These are phyloP conservation scores for Onychomys leucogaster DNA, from an alignment of 2,797 vertebrate species.

Conservation along the genomic window DNA sequence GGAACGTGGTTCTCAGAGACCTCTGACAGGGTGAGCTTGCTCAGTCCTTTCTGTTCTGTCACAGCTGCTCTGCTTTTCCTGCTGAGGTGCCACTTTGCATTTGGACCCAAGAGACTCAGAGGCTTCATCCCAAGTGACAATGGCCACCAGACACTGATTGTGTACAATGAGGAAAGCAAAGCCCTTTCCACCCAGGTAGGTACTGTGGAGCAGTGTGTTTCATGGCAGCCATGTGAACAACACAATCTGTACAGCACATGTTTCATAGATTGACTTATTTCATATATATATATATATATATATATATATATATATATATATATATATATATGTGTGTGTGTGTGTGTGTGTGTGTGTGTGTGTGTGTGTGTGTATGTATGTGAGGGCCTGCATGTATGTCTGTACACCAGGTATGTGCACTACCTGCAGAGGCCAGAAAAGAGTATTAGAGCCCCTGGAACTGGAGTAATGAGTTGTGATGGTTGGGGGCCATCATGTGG, in stretches of 20 bases:
- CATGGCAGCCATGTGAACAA: rapidly evolving
- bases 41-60: rapidly evolving
- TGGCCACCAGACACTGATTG: conserved; percentile 90
- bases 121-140: conserved; percentile 51
- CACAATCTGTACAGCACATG: not conserved
- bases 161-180: conserved; percentile 91
- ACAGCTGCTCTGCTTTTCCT: conserved; percentile 65
- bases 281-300: not conserved
- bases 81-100: not conserved
- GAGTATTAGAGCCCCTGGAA: not conserved
- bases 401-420: not conserved
- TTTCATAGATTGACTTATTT: too few relatives aligned
- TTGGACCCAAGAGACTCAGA: not conserved
- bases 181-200: conserved; percentile 81
- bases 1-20: rapidly evolving
- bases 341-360: too few relatives aligned
- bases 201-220: rapidly evolving
- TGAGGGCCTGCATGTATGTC: too few relatives aligned
- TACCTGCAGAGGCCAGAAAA: not conserved
- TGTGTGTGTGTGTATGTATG: not conserved
- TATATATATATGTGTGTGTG: too few relatives aligned
- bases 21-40: rapidly evolving
- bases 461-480: not conserved
- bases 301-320: too few relatives aligned
- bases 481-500: too few relatives aligned